Base-by-base conservation (phyloP, 2,888 invertebrate species). In the Drosophila subsilvestris region DNA sequence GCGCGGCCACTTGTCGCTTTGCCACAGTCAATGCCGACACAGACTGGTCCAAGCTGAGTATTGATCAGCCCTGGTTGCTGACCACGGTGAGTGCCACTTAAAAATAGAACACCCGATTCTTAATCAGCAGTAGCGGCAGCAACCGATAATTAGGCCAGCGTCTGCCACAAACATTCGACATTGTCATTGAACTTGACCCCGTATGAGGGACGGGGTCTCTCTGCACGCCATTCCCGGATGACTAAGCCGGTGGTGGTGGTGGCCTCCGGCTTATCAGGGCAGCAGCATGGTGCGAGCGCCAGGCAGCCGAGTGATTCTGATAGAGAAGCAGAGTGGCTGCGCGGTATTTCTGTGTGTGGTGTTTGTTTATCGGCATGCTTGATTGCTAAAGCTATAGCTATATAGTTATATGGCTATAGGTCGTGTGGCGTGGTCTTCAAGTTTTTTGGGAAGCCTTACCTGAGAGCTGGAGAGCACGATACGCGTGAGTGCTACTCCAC, bases 1-100 rank as follows among this genome's bases (percentile, higher is more conserved):
- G 95, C 57, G 93, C 95, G 55, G 95, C 94, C 60, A 95, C 95
- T 88, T 97, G 97, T 91, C 94, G 95, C 78, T 98, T 96, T 92
- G 98, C 96, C 10, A 94, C 95, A 55, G 96, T 98, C 78, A 95
- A 95, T 75, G 95, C 95, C 75, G 93, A 94, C 56, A 97, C 97
- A 37, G 89, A 92, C 58, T 97, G 97, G 96, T 94, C 95, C 42
- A 94, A 96, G 76, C 93, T 98, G 66, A 93, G 95, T 17, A 94
- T 94, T 14, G 94, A 95, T 63, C 94, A 98, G 91, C 96, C 98
- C 20, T 99, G 99, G 99, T 94, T 99, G 42, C 93, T 94, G 80
- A 95, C 94, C 67, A 95, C 96, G 92, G 96, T 95, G 90, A 91
- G 92, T 88, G 59, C 51, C 57, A 56, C 27, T 71, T 70, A 70